These are phyloP conservation scores for Pseudoips prasinana DNA, from an alignment of 2,888 invertebrate species.

Conservation along the genomic window DNA sequence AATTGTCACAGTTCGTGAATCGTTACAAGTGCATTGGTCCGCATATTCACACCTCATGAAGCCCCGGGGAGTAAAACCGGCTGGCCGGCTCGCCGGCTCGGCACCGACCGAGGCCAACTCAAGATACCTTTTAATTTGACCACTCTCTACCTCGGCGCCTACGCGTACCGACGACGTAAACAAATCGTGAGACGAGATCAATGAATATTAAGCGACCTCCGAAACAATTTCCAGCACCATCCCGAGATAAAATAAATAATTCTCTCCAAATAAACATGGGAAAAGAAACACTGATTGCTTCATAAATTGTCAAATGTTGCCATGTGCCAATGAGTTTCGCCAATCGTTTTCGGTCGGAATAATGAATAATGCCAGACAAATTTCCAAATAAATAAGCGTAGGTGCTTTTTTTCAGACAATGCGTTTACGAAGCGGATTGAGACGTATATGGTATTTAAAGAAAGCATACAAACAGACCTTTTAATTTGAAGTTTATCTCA, in stretches of 20 bases:
- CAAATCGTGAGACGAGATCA: slow-evolving; percentile 72
- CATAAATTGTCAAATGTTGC: slow-evolving; percentile 72
- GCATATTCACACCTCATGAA: slow-evolving; percentile 69
- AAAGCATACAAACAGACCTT: too few species aligned
- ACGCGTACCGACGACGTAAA: slow-evolving; percentile 64
- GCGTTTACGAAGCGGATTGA: slow-evolving; percentile 51
- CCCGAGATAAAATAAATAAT: slow-evolving; percentile 69
- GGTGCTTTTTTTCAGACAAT: slow-evolving; percentile 40
- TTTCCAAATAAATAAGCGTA: slow-evolving; percentile 57
- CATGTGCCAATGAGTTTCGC: slow-evolving; percentile 55
- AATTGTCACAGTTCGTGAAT: slow-evolving; percentile 54
- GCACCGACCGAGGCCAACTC: slow-evolving; percentile 20
- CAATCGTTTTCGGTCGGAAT: slow-evolving; percentile 47
- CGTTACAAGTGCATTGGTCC: slow-evolving; percentile 51
- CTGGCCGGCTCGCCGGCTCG: slow-evolving; percentile 20
- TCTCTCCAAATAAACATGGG: slow-evolving; percentile 62
- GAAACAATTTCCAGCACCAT: slow-evolving; percentile 68
- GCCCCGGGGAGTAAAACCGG: slow-evolving; percentile 64
- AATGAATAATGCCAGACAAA: slow-evolving; percentile 64
- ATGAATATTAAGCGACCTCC: slow-evolving; percentile 75
- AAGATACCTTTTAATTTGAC: slow-evolving; percentile 59
- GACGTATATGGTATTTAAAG: too few species aligned
- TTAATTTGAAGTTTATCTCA: too few species aligned
- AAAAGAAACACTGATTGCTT: slow-evolving; percentile 72
- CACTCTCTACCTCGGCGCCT: slow-evolving; percentile 58